Conservation (phyloP, 2,113 vertebrate species). For the Grallaria varia region DNA sequence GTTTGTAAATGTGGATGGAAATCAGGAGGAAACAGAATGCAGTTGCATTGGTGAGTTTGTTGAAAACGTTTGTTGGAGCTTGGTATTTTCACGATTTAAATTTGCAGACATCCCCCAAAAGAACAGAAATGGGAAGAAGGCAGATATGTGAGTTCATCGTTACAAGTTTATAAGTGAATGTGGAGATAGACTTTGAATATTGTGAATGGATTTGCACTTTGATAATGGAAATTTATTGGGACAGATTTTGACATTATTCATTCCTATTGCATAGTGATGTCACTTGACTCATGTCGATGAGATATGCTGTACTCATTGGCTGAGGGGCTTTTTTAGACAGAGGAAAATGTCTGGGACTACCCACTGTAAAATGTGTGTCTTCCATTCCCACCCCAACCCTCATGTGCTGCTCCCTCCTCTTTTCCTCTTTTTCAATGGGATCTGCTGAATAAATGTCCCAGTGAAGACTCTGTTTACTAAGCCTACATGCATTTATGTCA, state of each 20-base stretch:
- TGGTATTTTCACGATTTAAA: not conserved
- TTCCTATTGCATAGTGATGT: not conserved
- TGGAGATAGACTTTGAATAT: not conserved
- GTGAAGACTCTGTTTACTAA: not conserved
- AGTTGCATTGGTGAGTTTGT: conserved; percentile 81
- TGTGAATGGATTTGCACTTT: not conserved
- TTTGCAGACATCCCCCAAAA: not conserved
- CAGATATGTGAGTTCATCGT: fast-evolving
- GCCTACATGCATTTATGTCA: not conserved
- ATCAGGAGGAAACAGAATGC: conserved; percentile 74
- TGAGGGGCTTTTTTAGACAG: not conserved
- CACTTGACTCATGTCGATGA: not conserved
- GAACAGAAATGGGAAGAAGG: not conserved
- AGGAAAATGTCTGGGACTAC: not conserved
- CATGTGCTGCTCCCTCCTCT: not conserved
- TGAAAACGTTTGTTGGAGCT: not conserved
- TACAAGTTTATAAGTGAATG: not conserved
- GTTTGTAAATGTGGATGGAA: conserved; percentile 87
- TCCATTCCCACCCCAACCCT: not conserved
- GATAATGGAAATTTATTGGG: not conserved
- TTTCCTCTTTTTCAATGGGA: not conserved
- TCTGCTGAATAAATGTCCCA: not conserved
- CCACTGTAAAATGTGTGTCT: not conserved
- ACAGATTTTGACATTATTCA: not conserved
- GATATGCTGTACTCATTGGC: not conserved